Evolutionary conservation across 2,113 vertebrate genomes (phyloP).

Genomic region (Pyrgilauda ruficollis): DNA sequence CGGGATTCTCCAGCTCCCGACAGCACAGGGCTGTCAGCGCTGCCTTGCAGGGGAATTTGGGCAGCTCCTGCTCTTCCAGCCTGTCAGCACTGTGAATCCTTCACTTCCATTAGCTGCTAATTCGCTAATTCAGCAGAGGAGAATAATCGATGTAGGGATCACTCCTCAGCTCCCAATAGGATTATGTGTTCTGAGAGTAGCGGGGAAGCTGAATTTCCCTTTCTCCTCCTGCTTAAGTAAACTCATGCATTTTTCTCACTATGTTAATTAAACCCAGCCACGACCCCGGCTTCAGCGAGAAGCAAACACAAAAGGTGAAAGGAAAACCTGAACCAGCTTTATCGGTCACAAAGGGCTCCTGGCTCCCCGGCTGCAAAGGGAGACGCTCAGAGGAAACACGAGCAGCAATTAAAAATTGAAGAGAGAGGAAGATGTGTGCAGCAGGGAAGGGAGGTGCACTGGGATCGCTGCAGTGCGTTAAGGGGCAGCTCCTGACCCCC

Average conservation of each 20-base stretch:
- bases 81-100: neutral
- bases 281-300: neutral
- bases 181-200: neutral
- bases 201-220: neutral
- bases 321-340: neutral
- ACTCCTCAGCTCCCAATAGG: neutral
- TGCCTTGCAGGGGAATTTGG: neutral
- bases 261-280: slow-evolving; percentile 4
- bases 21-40: neutral
- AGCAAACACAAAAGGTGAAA: neutral
- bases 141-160: neutral
- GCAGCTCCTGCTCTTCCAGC: neutral
- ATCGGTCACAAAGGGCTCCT: neutral
- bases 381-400: slow-evolving; percentile 17
- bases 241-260: neutral
- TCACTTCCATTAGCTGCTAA: neutral
- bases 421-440: neutral
- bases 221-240: neutral
- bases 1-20: neutral
- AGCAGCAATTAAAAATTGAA: slow-evolving; percentile 31
- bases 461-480: neutral
- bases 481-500: neutral
- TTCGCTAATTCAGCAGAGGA: neutral
- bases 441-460: neutral
- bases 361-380: neutral